phyloP scores from a whole-genome alignment of 2,888 invertebrate genomes.

The Chrysina gloriosa region DNA sequence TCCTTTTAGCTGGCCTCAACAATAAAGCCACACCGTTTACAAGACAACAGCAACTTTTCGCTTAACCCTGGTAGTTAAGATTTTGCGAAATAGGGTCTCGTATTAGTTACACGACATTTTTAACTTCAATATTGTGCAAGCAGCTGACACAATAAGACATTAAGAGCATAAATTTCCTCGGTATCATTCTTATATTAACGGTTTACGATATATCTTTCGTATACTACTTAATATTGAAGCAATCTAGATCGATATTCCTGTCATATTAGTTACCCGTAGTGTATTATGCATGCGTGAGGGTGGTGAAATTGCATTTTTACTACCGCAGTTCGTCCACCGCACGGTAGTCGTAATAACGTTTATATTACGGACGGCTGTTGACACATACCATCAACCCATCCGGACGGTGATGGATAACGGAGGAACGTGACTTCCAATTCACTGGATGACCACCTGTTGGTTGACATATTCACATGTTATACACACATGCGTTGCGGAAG shows the following conservation, averaged over 20 bases:
- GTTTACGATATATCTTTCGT: neutral
- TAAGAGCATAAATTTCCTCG: neutral
- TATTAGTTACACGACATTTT: neutral
- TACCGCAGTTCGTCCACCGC: constrained; percentile 2
- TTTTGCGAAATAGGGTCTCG: no score
- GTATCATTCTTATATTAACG: constrained; percentile 19
- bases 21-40: no score
- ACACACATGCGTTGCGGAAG: constrained; percentile 38
- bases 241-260: constrained; percentile 27
- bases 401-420: constrained; percentile 48
- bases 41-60: no score
- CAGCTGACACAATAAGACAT: neutral
- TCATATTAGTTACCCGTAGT: constrained; percentile 28
- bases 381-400: constrained; percentile 49
- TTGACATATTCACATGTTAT: constrained; percentile 54
- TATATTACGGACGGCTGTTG: constrained; percentile 47
- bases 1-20: no score
- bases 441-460: constrained; percentile 56
- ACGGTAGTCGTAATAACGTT: constrained; percentile 28
- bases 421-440: constrained; percentile 48
- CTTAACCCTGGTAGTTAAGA: no score
- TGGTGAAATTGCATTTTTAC: constrained; percentile 32
- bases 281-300: neutral
- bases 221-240: constrained; percentile 24
- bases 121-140: neutral